Conservation (phyloP, 2,113 vertebrate species). For the Vidua macroura region DNA sequence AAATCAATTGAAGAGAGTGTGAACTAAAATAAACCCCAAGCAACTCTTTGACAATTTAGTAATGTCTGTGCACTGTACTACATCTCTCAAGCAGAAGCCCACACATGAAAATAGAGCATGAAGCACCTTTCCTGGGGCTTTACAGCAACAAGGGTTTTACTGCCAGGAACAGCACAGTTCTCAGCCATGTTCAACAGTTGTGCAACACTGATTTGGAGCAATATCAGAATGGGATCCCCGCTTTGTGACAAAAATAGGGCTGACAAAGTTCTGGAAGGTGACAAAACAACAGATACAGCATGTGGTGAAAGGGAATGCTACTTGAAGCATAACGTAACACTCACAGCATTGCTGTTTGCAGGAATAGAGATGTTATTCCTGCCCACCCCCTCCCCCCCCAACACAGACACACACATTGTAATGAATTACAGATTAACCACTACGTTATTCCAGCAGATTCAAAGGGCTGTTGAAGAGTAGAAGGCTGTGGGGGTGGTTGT, state of each 20-base stretch:
- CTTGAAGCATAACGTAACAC: neutral
- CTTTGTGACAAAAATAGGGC: slow-evolving; percentile 7
- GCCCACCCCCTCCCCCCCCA: neutral
- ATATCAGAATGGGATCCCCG: neutral
- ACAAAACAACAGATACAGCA: neutral
- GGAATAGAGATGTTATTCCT: neutral
- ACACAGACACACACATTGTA: neutral
- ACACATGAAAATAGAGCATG: neutral
- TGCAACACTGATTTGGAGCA: neutral
- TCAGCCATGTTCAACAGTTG: slow-evolving; percentile 3
- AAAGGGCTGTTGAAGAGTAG: neutral
- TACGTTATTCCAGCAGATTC: neutral
- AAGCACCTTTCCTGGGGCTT: neutral
- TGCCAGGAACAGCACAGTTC: neutral
- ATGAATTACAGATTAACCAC: neutral
- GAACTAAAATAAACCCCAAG: neutral
- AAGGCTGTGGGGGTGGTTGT: neutral
- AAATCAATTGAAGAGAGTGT: neutral
- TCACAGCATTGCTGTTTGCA: neutral
- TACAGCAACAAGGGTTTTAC: neutral
- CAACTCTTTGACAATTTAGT: neutral
- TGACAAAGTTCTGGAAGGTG: slow-evolving; percentile 10
- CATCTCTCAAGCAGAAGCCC: neutral
- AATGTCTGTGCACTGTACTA: neutral
- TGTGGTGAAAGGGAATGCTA: neutral